Percentiles rank a stretch among this genome's conserved stretches.
Evolutionary conservation across 2,888 invertebrate species (phyloP).

Genomic region (Cancer borealis): DNA sequence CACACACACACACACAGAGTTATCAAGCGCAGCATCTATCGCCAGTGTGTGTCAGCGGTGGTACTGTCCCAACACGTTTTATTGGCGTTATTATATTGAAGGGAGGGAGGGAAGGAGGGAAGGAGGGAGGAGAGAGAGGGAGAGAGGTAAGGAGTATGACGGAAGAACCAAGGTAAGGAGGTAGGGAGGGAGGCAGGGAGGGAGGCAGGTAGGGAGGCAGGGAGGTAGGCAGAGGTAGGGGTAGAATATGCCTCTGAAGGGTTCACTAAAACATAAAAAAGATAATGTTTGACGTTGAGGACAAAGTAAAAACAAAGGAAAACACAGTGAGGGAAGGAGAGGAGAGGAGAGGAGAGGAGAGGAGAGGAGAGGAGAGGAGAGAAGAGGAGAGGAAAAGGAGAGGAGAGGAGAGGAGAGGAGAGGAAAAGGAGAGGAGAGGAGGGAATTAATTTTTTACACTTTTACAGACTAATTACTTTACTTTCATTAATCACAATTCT

Average conservation of each 20-base stretch:
- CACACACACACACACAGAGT: constrained; percentile 42
- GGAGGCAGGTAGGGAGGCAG: background rate
- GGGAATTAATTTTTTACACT: background rate
- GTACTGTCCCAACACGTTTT: constrained; percentile 5
- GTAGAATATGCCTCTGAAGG: background rate
- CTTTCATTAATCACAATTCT: too few species aligned
- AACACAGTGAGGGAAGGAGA: background rate
- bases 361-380: background rate
- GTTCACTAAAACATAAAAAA: background rate
- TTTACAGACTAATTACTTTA: too few species aligned
- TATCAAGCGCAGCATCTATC: constrained; percentile 29
- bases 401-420: background rate
- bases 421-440: background rate
- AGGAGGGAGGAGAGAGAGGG: background rate
- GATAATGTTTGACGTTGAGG: background rate
- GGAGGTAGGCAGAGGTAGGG: background rate
- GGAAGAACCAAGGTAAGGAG: too few species aligned
- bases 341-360: background rate
- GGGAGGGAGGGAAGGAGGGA: background rate
- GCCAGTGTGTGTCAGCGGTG: background rate
- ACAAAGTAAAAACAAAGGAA: constrained; percentile 2
- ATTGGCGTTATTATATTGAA: background rate
- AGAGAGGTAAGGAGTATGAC: background rate
- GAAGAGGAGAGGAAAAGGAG: background rate
- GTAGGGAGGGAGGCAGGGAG: background rate